Percentiles rank a stretch among this genome's conserved stretches.
phyloP scores from a whole-genome alignment of 2,113 vertebrate species.

The Meleagris gallopavo region DNA sequence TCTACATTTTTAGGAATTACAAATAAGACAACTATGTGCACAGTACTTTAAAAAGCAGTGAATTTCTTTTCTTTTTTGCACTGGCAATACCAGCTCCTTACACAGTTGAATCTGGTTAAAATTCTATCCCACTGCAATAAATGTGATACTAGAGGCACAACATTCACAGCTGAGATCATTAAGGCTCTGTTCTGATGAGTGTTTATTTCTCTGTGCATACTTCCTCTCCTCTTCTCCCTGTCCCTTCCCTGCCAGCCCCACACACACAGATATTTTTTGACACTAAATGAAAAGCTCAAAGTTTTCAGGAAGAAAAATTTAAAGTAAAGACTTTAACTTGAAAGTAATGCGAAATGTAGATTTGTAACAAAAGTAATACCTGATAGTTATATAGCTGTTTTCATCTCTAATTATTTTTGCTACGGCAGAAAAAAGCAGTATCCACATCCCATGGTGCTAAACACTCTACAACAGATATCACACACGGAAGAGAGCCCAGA shows the following conservation, averaged over 20 bases:
- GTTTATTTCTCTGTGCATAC: constrained; percentile 39
- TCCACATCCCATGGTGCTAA: not conserved
- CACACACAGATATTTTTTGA: not conserved
- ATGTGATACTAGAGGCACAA: constrained; percentile 40
- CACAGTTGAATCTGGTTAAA: constrained; percentile 25
- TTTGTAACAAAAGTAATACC: constrained; percentile 16
- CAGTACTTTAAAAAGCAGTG: constrained; percentile 44
- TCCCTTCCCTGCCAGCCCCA: not conserved
- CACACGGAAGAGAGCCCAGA: not conserved
- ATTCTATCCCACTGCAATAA: constrained; percentile 38
- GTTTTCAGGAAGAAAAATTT: constrained; percentile 8
- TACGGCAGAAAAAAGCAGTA: not conserved
- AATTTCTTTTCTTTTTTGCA: constrained; percentile 11
- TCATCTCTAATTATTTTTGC: not conserved
- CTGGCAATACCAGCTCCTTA: constrained; percentile 31
- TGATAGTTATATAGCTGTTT: constrained; percentile 19
- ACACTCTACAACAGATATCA: not conserved
- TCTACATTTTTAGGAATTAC: constrained; percentile 43
- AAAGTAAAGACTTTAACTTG: not conserved
- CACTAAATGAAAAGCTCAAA: constrained; percentile 24
- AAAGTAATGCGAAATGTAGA: not conserved
- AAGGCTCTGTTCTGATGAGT: constrained; percentile 36
- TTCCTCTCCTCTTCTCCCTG: not conserved
- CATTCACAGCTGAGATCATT: constrained; percentile 48
- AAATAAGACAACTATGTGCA: constrained; percentile 42